Conservation (phyloP, 2,797 vertebrate species). For the Coluber constrictor region DNA sequence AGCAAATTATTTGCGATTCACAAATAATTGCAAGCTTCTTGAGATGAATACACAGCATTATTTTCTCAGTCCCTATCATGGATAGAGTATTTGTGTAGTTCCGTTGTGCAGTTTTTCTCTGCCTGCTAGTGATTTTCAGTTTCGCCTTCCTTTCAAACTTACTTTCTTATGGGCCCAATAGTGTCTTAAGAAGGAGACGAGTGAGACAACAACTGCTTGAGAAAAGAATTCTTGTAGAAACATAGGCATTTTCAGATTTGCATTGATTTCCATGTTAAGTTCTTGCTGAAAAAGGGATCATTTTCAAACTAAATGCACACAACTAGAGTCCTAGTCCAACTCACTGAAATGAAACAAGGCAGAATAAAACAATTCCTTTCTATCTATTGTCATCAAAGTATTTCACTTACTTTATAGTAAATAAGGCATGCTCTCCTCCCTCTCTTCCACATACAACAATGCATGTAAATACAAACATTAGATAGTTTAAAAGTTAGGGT, state of each 20-base stretch:
- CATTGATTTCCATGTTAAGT: constrained; percentile 38
- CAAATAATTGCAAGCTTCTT: background rate
- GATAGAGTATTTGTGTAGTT: background rate
- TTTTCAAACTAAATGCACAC: constrained; percentile 20
- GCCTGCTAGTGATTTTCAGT: background rate
- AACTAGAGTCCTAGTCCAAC: background rate
- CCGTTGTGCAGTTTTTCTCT: background rate
- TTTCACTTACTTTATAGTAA: background rate
- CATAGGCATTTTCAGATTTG: constrained; percentile 26
- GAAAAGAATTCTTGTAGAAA: constrained; percentile 9
- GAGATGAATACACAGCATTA: background rate
- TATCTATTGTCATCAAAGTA: background rate
- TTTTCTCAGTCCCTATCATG: background rate
- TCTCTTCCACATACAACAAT: background rate
- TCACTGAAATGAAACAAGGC: background rate
- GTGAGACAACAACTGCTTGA: background rate
- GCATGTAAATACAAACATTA: background rate
- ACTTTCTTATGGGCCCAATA: constrained; percentile 7
- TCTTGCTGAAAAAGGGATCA: constrained; percentile 6
- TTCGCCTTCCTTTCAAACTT: background rate
- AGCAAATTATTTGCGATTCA: background rate
- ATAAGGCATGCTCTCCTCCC: background rate
- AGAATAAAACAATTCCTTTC: background rate
- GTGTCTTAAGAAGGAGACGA: background rate
- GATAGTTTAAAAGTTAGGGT: background rate